phyloP scores from a whole-genome alignment of 1,140 invertebrate genomes.

The Drosophila jambulina region DNA sequence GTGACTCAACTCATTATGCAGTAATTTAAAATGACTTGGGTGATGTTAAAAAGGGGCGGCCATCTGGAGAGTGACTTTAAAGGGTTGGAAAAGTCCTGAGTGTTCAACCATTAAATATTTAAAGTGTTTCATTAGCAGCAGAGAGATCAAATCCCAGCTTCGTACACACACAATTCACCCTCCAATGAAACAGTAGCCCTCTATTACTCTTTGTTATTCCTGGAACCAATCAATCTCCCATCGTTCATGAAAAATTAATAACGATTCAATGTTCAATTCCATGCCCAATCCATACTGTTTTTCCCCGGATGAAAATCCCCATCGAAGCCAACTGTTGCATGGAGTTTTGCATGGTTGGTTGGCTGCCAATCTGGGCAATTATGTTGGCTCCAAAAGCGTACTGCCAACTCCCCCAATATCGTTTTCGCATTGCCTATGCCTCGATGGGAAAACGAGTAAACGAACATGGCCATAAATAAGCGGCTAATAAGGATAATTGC shows the following conservation, averaged over 20 bases:
- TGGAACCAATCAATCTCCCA: slow-evolving; percentile 2
- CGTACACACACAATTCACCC: neutral
- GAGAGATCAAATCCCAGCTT: neutral
- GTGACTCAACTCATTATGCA: slow-evolving; percentile 66
- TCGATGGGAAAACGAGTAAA: slow-evolving; percentile 67
- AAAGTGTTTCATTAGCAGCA: slow-evolving; percentile 13
- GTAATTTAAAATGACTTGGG: slow-evolving; percentile 69
- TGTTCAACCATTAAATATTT: slow-evolving; percentile 24
- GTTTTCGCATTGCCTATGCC: slow-evolving; percentile 56
- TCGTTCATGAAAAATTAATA: slow-evolving; percentile 21
- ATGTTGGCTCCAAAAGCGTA: slow-evolving; percentile 10
- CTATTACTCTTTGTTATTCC: slow-evolving; percentile 9
- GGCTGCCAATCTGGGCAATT: slow-evolving; percentile 38
- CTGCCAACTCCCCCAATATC: slow-evolving; percentile 39
- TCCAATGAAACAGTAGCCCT: neutral
- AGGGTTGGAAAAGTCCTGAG: slow-evolving; percentile 18
- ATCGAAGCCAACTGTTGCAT: slow-evolving; percentile 59
- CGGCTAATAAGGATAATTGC: slow-evolving; percentile 82
- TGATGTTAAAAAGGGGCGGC: slow-evolving; percentile 20
- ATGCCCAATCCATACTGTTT: neutral
- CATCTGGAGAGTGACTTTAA: slow-evolving; percentile 22
- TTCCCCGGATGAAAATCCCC: neutral
- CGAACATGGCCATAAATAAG: slow-evolving; percentile 81
- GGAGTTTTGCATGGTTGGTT: slow-evolving; percentile 23
- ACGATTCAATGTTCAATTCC: slow-evolving; percentile 6